Base-by-base conservation (phyloP, 1,140 invertebrate genomes). In the Drosophila tsacasi region DNA sequence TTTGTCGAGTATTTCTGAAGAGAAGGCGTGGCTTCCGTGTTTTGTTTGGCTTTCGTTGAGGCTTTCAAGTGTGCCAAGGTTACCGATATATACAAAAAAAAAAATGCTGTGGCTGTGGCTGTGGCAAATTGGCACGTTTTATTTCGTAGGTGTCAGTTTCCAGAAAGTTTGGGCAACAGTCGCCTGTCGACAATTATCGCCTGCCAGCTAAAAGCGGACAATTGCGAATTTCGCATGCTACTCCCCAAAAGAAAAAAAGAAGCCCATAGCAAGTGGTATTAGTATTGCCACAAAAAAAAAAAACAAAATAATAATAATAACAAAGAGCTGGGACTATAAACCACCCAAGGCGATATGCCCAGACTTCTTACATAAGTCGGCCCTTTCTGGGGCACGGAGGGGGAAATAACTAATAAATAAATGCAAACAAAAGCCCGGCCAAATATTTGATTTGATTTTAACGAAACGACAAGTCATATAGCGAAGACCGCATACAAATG, bases 401-500 rank as follows among this genome's bases (percentile, higher is more conserved):
- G 30, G 40, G 42, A 76, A 67, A 49, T 66, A 76, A 68, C 63
- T 69, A 77, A 75, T 59, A 71, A 59, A 76, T 49, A 54, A 66
- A 76, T 50, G 77, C 74, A 54, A 68, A 73, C 67, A 73, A 66
- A 57, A 76, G 66, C 50, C 63, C 39, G 58, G 74, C 59, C 58
- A 87, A 87, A 87, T 87, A 87, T 87, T 87, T 87, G 84, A 83
- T 89, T 87, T 84, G 81, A 84, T 89, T 89, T 87, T 78, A 87
- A 68, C 72, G 72, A 86, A 87, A 87, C 75, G 81, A 79, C 69
- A 62, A 89, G 85, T 89, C 84, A 87, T 76, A 63, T 76, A 57
- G 78, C 68, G 35, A 39, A 57, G 79, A 77, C 59, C 66, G 69
- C 67, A 69, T 78, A 60, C 59, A 65, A 87, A 89, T 84, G 81